These are phyloP conservation scores for Drosophila prosaltans DNA, from an alignment of 1,140 invertebrate species.

Conservation along the genomic window DNA sequence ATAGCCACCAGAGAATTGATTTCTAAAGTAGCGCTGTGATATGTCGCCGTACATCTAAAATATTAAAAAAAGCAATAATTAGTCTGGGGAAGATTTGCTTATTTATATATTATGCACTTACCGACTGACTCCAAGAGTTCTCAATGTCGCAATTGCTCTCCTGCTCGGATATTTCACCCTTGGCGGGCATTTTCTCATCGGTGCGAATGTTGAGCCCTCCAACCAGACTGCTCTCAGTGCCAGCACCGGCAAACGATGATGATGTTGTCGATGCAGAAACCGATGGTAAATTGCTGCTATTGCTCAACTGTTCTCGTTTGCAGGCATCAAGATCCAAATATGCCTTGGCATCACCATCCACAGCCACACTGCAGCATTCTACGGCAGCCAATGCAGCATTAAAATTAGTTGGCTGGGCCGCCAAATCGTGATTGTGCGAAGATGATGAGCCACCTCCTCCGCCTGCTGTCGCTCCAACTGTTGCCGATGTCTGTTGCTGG, in stretches of 20 bases:
- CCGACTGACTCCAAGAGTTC: conserved; percentile 86
- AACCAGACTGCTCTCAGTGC: conserved; percentile 74
- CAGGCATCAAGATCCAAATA: conserved; percentile 79
- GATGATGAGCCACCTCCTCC: conserved; percentile 23
- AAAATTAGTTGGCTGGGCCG: conserved; percentile 67
- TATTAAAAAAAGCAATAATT: neutral
- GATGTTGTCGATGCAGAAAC: conserved; percentile 69
- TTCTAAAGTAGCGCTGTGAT: conserved; percentile 74
- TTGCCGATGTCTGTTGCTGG: conserved; percentile 31
- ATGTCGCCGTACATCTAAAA: conserved; percentile 76
- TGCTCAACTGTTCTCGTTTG: conserved; percentile 73
- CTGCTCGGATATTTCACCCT: conserved; percentile 91
- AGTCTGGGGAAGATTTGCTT: no score
- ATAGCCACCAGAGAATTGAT: conserved; percentile 70
- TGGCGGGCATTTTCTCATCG: conserved; percentile 92
- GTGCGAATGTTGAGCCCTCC: conserved; percentile 89
- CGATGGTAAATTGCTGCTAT: conserved; percentile 65
- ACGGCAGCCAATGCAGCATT: conserved; percentile 66
- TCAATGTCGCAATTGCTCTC: conserved; percentile 91
- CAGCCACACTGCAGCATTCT: conserved; percentile 64
- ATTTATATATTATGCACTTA: conserved; percentile 37
- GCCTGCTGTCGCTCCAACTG: conserved; percentile 4
- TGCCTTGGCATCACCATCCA: conserved; percentile 64
- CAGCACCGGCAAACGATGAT: conserved; percentile 70
- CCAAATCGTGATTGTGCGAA: conserved; percentile 42